These are phyloP conservation scores for Pseudomyrmex concolor DNA, from an alignment of 1,140 invertebrate species.

Conservation along the genomic window DNA sequence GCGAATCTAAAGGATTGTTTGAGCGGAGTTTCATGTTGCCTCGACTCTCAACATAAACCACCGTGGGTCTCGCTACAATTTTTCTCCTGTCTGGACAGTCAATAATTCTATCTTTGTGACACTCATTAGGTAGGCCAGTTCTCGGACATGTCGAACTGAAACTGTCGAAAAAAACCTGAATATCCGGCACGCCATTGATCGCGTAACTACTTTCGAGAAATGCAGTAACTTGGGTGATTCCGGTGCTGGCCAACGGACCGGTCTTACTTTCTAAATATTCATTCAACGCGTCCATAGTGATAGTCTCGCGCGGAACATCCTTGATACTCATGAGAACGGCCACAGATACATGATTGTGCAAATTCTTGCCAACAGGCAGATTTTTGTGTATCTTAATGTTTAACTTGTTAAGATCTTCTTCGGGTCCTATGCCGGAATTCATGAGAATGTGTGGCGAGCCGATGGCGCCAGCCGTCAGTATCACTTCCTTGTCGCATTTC, in stretches of 20 bases:
- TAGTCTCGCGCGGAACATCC: constrained; percentile 76
- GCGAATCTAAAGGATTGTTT: constrained; percentile 87
- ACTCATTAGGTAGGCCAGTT: constrained; percentile 79
- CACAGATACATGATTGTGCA: constrained; percentile 86
- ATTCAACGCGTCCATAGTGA: constrained; percentile 80
- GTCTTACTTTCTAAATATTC: constrained; percentile 80
- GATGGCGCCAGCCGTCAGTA: constrained; percentile 88
- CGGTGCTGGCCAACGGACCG: constrained; percentile 84
- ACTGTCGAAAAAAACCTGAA: constrained; percentile 83
- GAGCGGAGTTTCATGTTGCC: constrained; percentile 83
- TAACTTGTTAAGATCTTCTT: constrained; percentile 85
- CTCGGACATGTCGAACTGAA: constrained; percentile 80
- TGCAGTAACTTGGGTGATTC: constrained; percentile 84
- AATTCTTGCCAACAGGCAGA: constrained; percentile 86
- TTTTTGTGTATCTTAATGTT: constrained; percentile 84
- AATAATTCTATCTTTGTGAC: constrained; percentile 73
- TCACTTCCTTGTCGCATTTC: constrained; percentile 86
- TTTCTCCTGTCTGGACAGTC: constrained; percentile 76
- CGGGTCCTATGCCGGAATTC: constrained; percentile 89
- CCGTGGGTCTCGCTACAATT: constrained; percentile 80
- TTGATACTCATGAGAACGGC: constrained; percentile 81
- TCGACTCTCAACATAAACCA: constrained; percentile 73
- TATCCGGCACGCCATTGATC: constrained; percentile 76
- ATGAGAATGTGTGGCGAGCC: constrained; percentile 90
- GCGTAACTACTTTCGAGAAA: constrained; percentile 81